Evolutionary conservation across 2,113 vertebrate species (phyloP).

Genomic region (Phalacrocorax aristotelis): DNA sequence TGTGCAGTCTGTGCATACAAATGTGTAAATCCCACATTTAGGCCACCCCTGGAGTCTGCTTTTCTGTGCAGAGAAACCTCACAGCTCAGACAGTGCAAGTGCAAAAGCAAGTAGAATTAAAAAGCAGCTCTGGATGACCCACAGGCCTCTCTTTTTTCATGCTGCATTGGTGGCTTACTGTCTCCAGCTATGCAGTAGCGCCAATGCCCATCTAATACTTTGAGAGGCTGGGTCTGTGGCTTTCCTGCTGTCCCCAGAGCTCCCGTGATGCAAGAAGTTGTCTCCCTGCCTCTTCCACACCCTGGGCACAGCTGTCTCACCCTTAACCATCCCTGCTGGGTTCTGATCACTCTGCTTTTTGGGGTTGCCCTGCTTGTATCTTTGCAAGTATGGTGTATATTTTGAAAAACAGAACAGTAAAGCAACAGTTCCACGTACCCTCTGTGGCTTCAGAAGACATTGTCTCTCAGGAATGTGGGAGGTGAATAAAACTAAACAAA

Average conservation of each 20-base stretch:
- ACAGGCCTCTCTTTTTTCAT: neutral
- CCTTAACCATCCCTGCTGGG: neutral
- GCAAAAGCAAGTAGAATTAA: neutral
- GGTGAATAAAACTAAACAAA: slow-evolving; percentile 3
- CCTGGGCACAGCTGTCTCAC: neutral
- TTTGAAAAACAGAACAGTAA: neutral
- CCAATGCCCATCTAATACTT: neutral
- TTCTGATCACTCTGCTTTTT: neutral
- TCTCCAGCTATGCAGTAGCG: neutral
- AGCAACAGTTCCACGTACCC: neutral
- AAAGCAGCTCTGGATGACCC: neutral
- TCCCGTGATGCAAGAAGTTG: neutral
- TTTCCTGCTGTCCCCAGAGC: neutral
- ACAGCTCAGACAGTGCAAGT: neutral
- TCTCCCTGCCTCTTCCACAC: neutral
- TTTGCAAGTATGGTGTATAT: neutral
- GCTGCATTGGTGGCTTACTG: neutral
- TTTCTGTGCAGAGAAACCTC: neutral
- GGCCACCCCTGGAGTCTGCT: neutral
- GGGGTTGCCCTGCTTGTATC: neutral
- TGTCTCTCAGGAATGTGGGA: neutral
- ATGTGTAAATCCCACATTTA: neutral
- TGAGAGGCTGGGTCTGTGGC: neutral
- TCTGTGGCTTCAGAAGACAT: neutral
- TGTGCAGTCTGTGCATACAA: neutral